Base-by-base conservation (phyloP, 92 coral and sea anemone genomes). In the Ricordea florida region DNA sequence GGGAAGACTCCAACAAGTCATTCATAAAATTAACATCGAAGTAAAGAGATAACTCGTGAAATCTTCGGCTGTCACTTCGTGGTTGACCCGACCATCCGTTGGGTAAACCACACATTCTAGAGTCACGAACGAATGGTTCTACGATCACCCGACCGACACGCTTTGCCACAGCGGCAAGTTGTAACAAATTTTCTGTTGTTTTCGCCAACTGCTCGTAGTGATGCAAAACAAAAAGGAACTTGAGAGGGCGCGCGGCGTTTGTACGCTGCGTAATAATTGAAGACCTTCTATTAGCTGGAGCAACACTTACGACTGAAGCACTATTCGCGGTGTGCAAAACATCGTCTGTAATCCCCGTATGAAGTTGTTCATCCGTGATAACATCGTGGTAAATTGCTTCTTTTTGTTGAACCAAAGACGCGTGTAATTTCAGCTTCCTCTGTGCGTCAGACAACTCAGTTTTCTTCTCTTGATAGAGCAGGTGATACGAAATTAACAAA, bases 141-240 rank as follows among this genome's bases (percentile, higher is more conserved):
- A 94, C 97, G 23, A 92, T 88, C 6, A 53, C 73, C 11, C 97
- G 79, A 6, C 73, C 76, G 62, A 90, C 88, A 28, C 80, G 72
- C 14, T 67, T 80, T 10, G 96, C 97, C 10, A 94, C 42, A 17
- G 98, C 92, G 42, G 93, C 87, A 26, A 94, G 90, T 66, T 94
- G 97, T 15, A 94, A 50, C 44, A 94, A 67, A 57, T 94, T 94
- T 49, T 94, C 96, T 24, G 98, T 94, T 26, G 98, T 90, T 70
- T 94, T 94, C 28, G 97, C 91, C 6, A 94, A 85, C 49, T 94
- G 98, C 63, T 94, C 98, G 66, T 94, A 94, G 40, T 94, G 98
- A 49, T 93, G 92, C 21, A 94, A 68, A 36, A 92, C 96, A 68
- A 92, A 92, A 26, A 94, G 62, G 53, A 78, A 94, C 59, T 87